Conservation (phyloP, 2,888 invertebrate genomes). For the Clanis bilineata region DNA sequence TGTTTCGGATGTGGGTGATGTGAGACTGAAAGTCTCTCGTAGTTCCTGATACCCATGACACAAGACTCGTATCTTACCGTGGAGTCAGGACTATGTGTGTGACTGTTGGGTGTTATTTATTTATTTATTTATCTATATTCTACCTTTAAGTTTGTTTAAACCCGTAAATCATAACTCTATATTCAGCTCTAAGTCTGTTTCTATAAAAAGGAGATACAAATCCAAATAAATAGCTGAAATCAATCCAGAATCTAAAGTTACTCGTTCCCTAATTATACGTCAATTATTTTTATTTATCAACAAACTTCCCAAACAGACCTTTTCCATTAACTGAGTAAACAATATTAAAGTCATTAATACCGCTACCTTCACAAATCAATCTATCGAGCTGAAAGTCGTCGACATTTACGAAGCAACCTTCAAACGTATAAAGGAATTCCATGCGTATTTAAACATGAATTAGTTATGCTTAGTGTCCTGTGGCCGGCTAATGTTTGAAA, state of each 20-base stretch:
- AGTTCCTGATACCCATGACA: no score
- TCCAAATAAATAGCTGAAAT: no score
- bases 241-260: background rate
- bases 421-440: constrained; percentile 24
- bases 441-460: constrained; percentile 27
- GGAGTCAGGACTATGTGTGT: no score
- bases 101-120: no score
- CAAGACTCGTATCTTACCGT: no score
- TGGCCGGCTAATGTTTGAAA: constrained; percentile 71
- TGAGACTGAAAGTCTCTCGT: no score
- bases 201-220: no score
- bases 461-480: constrained; percentile 57
- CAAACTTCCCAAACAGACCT: constrained; percentile 13
- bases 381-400: constrained; percentile 21
- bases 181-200: no score
- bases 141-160: no score
- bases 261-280: background rate
- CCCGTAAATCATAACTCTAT: no score
- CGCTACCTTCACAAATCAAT: constrained; percentile 9
- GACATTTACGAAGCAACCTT: constrained; percentile 22
- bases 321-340: constrained; percentile 24
- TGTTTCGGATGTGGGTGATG: no score
- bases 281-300: background rate
- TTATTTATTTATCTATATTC: no score
- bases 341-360: constrained; percentile 27